Conservation (phyloP, 1,140 invertebrate species). For the Drosophila subobscura region DNA sequence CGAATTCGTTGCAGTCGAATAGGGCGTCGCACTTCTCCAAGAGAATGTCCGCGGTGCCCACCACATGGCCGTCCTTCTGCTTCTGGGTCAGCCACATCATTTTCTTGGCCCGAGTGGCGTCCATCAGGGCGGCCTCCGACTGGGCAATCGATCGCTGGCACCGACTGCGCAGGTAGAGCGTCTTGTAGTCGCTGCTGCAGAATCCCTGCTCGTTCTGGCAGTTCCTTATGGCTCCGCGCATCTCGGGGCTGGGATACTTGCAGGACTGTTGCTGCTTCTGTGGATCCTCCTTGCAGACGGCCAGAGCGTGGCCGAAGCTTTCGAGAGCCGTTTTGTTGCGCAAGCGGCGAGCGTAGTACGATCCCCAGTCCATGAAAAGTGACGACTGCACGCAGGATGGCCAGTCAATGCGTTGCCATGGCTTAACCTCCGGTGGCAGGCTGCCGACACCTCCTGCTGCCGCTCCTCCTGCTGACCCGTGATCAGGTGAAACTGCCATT, state of each 20-base stretch:
- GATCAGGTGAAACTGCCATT: too few species aligned
- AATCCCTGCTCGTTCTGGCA: not conserved
- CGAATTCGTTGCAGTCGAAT: conserved; percentile 47
- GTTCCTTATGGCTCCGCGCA: not conserved
- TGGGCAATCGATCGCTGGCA: conserved; percentile 25
- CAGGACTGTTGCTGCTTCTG: not conserved
- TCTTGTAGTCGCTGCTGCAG: not conserved
- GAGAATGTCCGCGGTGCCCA: not conserved
- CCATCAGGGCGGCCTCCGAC: conserved; percentile 24
- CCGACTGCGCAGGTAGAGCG: conserved; percentile 4
- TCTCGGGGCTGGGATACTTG: not conserved
- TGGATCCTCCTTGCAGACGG: conserved; percentile 7
- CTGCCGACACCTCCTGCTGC: not conserved
- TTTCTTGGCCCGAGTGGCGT: conserved; percentile 19
- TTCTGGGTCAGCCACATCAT: not conserved
- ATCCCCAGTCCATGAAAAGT: conserved; percentile 50
- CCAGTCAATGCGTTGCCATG: conserved; percentile 64
- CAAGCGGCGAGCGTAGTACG: conserved; percentile 28
- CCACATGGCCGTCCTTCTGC: not conserved
- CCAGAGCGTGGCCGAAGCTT: conserved; percentile 7
- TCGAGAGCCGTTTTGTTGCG: conserved; percentile 26
- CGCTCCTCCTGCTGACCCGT: too few species aligned
- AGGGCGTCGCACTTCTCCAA: conserved; percentile 36
- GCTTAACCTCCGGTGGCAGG: conserved; percentile 26
- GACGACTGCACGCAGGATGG: conserved; percentile 19